Conservation (phyloP, 2,113 vertebrate species). For the Ageneiosus marmoratus region DNA sequence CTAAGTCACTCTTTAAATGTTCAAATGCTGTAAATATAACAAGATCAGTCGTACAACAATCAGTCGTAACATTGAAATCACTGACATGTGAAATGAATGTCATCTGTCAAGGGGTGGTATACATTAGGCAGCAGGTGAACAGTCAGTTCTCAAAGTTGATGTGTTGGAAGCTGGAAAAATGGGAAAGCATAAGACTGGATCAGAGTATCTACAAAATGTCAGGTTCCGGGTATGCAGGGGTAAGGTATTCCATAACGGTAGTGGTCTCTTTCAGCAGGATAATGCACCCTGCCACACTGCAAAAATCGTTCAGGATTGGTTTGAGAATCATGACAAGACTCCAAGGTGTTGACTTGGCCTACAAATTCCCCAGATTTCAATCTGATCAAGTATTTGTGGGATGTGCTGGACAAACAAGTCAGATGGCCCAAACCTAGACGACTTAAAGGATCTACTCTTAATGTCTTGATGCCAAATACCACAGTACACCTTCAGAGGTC, state of each 20-base stretch:
- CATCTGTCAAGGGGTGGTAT: not conserved
- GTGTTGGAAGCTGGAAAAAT: too few species aligned
- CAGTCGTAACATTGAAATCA: not conserved
- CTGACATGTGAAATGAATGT: not conserved
- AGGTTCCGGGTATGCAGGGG: too few species aligned
- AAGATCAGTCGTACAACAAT: not conserved
- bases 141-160: too few species aligned
- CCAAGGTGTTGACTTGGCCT: not conserved
- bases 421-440: not conserved
- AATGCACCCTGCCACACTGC: not conserved
- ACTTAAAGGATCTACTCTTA: not conserved
- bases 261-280: not conserved
- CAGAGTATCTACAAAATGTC: too few species aligned
- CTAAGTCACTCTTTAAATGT: not conserved
- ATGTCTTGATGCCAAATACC: not conserved
- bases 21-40: not conserved
- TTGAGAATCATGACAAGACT: not conserved
- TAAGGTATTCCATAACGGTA: too few species aligned
- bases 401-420: not conserved
- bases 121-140: too few species aligned
- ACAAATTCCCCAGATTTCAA: not conserved
- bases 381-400: not conserved
- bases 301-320: not conserved
- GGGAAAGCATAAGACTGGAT: too few species aligned
- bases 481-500: not conserved